These are phyloP conservation scores for Hermodice carunculata DNA, from an alignment of 2,888 invertebrate species.

Conservation along the genomic window DNA sequence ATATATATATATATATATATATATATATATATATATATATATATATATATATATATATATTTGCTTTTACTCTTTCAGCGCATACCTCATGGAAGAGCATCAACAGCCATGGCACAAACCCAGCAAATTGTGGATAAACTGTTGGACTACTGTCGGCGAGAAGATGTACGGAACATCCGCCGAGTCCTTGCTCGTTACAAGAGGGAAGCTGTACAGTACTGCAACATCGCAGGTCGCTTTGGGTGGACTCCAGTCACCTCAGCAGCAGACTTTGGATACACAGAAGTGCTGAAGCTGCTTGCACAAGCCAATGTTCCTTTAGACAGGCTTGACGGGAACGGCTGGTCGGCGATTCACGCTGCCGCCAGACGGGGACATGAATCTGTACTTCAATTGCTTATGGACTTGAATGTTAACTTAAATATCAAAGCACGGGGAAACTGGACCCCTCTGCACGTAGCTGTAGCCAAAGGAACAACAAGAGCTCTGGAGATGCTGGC, in stretches of 20 bases:
- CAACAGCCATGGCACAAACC: no score
- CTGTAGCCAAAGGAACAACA: slow-evolving; percentile 24
- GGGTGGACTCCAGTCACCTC: slow-evolving; percentile 32
- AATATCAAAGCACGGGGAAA: slow-evolving; percentile 18
- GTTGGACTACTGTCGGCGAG: slow-evolving; percentile 31
- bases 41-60: no score
- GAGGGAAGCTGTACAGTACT: slow-evolving; percentile 4
- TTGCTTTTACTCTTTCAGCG: no score
- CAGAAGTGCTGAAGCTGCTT: slow-evolving; percentile 16
- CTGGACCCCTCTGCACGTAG: slow-evolving; percentile 32
- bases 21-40: no score
- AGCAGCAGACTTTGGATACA: slow-evolving; percentile 32
- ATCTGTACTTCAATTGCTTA: slow-evolving; percentile 13
- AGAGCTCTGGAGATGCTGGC: slow-evolving; percentile 14
- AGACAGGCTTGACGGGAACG: slow-evolving; percentile 31
- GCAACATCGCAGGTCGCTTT: neutral
- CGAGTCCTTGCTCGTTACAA: slow-evolving; percentile 25
- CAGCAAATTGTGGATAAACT: slow-evolving; percentile 23
- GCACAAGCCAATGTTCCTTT: slow-evolving; percentile 17
- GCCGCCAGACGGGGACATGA: slow-evolving; percentile 23
- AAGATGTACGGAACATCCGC: slow-evolving; percentile 32
- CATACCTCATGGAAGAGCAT: no score
- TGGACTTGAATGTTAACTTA: neutral
- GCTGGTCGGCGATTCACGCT: slow-evolving; percentile 29
- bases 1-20: no score